phyloP scores from a whole-genome alignment of 2,113 vertebrate species.

The Rhizomys pruinosus region DNA sequence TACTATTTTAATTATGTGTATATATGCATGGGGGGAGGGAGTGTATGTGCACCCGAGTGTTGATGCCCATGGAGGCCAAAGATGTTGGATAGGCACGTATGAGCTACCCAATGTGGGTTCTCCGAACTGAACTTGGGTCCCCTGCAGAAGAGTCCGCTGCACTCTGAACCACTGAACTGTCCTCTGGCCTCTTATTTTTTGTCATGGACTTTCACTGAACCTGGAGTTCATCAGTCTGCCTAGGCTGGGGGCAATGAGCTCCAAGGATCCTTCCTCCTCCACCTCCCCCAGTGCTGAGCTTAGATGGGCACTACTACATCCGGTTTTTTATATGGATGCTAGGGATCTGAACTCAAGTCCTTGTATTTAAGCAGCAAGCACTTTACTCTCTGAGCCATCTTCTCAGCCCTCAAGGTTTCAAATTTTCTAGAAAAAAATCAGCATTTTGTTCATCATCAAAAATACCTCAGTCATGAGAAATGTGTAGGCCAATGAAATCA shows the following conservation, averaged over 20 bases:
- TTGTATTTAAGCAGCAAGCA: neutral
- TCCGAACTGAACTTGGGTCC: neutral
- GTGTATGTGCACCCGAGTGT: neutral
- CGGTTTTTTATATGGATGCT: neutral
- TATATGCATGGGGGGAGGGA: too few relatives aligned
- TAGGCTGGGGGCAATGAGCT: neutral
- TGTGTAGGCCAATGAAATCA: neutral
- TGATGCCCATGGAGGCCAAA: neutral
- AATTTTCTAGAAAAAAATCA: conserved; percentile 19
- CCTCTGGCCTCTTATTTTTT: neutral
- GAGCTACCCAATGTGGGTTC: neutral
- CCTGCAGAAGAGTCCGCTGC: too few relatives aligned
- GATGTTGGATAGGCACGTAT: neutral
- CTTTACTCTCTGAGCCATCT: neutral
- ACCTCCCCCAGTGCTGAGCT: too few relatives aligned
- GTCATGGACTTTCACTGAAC: neutral
- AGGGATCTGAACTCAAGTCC: too few relatives aligned
- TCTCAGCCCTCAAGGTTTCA: neutral
- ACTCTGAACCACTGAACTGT: neutral
- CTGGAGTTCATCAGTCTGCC: neutral
- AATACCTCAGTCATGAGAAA: neutral
- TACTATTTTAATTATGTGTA: too few relatives aligned
- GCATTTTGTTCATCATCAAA: conserved; percentile 13
- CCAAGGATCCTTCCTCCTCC: neutral
- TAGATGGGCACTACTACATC: neutral